A percentile compares a stretch with the other conserved stretches of the same genome.
These are phyloP conservation scores for Nothoprocta pentlandii DNA, from an alignment of 2,113 vertebrate species.

Conservation along the genomic window DNA sequence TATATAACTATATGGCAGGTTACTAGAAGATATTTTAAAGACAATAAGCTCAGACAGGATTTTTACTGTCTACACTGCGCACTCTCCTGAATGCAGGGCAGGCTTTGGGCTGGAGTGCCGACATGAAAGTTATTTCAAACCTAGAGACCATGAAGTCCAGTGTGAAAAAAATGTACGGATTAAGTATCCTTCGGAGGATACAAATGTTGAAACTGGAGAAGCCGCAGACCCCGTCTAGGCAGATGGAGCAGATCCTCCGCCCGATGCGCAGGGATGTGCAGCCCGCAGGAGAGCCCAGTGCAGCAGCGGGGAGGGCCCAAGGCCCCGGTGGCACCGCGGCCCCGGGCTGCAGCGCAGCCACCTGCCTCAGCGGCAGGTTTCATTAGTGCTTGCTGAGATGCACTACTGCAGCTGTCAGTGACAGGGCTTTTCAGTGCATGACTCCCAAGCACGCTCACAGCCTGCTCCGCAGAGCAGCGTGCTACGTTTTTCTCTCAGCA, in stretches of 20 bases:
- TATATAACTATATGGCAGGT: background rate
- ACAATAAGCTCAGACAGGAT: background rate
- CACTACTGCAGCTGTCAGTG: background rate
- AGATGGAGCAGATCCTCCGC: background rate
- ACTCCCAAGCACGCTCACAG: background rate
- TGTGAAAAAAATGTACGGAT: background rate
- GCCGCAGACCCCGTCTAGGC: background rate
- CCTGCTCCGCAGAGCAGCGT: background rate
- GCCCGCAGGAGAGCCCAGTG: background rate
- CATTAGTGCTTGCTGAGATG: background rate
- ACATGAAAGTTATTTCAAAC: background rate
- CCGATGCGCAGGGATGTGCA: background rate
- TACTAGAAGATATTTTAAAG: background rate
- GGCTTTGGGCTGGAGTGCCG: background rate
- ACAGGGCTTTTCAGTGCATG: background rate
- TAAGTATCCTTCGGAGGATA: background rate
- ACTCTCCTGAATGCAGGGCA: background rate
- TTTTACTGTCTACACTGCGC: background rate
- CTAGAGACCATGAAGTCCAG: background rate
- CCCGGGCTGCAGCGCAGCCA: too few relatives aligned
- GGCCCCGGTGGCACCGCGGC: accelerated
- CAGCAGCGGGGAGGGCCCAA: background rate
- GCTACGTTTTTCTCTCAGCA: background rate
- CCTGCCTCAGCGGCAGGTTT: background rate
- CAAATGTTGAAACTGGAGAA: background rate